Percentiles rank a stretch among this genome's conserved stretches.
Conservation (phyloP, 2,797 vertebrate species). For the Dicrostonyx torquatus region DNA sequence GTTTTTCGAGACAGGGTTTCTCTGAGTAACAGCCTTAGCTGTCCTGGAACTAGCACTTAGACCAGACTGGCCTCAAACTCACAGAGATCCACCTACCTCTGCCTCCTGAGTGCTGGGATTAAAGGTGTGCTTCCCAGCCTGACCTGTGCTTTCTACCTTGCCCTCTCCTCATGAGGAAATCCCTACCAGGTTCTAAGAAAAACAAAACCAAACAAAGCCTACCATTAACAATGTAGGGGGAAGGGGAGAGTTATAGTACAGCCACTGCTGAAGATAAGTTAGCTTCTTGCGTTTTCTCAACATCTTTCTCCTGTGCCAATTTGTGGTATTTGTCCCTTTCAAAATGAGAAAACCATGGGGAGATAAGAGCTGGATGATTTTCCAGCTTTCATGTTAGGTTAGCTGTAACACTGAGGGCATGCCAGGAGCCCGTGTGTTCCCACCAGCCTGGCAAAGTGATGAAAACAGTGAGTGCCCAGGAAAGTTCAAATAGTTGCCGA, state of each 20-base stretch:
- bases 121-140: not conserved
- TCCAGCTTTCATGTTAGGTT: conserved; percentile 8
- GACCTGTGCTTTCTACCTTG: not conserved
- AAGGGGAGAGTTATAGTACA: not conserved
- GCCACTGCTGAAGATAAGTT: not conserved
- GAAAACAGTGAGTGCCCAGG: conserved; percentile 68
- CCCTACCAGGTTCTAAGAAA: conserved; percentile 29
- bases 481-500: conserved; percentile 78
- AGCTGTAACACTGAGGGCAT: conserved; percentile 15
- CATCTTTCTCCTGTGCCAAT: not conserved
- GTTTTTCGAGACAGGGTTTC: no score
- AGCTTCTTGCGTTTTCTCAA: not conserved
- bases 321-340: conserved; percentile 32
- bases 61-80: no score
- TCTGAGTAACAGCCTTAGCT: no score
- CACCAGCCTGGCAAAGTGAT: conserved; percentile 52
- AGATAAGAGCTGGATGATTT: conserved; percentile 27
- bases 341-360: conserved; percentile 19
- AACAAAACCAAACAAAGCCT: conserved; percentile 28
- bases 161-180: conserved; percentile 1
- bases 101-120: no score
- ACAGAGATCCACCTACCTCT: no score
- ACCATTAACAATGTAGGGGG: not conserved
- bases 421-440: conserved; percentile 48
- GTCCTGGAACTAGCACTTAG: no score